Evolutionary conservation across 1,140 invertebrate genomes (phyloP).

Genomic region (Oryctes rhinoceros): DNA sequence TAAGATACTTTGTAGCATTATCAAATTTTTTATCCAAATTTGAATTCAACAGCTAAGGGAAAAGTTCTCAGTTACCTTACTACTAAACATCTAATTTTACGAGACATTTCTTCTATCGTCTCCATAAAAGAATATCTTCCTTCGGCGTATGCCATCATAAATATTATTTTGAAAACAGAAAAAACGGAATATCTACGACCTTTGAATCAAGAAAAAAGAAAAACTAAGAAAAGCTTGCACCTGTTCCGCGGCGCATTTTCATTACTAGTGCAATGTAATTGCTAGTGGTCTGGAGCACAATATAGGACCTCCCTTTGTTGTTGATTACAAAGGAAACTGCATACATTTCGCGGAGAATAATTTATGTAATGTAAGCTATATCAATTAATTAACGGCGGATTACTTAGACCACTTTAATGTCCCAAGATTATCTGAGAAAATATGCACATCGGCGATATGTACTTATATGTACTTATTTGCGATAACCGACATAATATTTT

Average conservation of each 20-base stretch:
- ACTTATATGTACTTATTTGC: neutral
- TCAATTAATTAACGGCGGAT: neutral
- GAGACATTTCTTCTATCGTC: no score
- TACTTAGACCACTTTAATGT: neutral
- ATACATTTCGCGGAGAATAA: neutral
- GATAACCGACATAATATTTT: neutral
- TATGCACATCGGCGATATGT: neutral
- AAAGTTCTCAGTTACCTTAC: no score
- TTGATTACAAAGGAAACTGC: neutral
- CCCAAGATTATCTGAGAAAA: neutral
- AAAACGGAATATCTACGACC: neutral
- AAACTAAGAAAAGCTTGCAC: neutral
- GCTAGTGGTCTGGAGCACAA: neutral
- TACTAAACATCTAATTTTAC: no score
- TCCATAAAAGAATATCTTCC: neutral
- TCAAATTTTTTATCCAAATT: no score
- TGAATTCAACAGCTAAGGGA: no score
- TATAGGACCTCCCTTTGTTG: neutral
- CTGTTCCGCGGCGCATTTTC: neutral
- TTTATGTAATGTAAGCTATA: neutral
- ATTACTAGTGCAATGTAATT: neutral
- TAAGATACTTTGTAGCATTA: no score
- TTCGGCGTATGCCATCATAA: neutral
- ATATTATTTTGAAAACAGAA: neutral
- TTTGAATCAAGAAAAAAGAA: neutral